These are phyloP conservation scores for Macropus fuliginosus DNA, from an alignment of 2,797 vertebrate genomes.

Conservation along the genomic window DNA sequence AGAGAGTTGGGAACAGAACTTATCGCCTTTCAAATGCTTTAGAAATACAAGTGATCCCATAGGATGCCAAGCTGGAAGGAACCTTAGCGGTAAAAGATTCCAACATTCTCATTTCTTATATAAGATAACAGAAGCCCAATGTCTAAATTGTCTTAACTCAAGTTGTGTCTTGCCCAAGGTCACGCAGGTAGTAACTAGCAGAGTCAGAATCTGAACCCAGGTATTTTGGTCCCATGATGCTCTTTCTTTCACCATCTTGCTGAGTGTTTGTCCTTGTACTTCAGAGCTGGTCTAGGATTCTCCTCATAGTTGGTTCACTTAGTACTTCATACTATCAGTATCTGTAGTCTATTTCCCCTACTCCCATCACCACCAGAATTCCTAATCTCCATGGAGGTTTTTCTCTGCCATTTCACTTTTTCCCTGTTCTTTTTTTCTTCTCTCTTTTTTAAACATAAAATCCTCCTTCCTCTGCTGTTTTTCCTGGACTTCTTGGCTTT, in stretches of 20 bases:
- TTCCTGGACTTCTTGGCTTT: not conserved
- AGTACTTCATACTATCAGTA: not conserved
- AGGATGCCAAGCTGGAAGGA: not conserved
- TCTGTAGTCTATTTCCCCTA: not conserved
- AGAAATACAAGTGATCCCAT: not conserved
- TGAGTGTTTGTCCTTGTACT: too few species aligned
- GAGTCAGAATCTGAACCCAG: not conserved
- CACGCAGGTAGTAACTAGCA: not conserved
- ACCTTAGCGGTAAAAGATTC: not conserved
- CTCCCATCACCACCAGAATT: not conserved
- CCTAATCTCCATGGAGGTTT: not conserved
- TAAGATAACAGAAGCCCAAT: not conserved
- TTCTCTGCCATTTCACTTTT: not conserved
- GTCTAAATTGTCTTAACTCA: not conserved
- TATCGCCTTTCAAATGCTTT: not conserved
- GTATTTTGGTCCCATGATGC: not conserved
- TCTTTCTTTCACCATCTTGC: not conserved
- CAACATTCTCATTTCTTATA: not conserved
- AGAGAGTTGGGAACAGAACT: not conserved
- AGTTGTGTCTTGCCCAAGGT: not conserved
- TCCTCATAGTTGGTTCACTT: not conserved
- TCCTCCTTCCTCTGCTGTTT: not conserved
- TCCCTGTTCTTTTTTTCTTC: not conserved
- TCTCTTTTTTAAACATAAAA: not conserved
- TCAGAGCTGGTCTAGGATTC: not conserved